Percentiles rank a stretch among this genome's conserved stretches.
phyloP scores from a whole-genome alignment of 2,888 invertebrate species.

The Lochmaea capreae region DNA sequence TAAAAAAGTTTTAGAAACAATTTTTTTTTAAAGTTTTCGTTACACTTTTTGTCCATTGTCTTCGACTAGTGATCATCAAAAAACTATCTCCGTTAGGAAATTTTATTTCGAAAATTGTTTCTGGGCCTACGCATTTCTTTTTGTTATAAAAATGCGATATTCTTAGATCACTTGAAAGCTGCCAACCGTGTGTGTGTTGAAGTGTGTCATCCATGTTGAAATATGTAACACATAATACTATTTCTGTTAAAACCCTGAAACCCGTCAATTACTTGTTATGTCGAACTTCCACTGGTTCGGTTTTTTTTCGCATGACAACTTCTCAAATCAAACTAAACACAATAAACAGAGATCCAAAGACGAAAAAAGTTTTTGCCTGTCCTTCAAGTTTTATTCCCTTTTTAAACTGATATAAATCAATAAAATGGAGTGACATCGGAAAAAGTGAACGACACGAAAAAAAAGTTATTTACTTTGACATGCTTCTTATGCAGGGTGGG shows the following conservation, averaged over 20 bases:
- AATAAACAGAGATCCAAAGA: slow-evolving; percentile 15
- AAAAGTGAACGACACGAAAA: slow-evolving; percentile 10
- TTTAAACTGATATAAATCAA: slow-evolving; percentile 26
- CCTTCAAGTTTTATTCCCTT: slow-evolving; percentile 18
- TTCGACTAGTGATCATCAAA: too few relatives aligned
- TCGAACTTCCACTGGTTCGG: not conserved
- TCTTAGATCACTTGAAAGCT: too few relatives aligned
- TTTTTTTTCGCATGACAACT: not conserved
- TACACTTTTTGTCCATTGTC: too few relatives aligned
- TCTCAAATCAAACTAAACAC: slow-evolving; percentile 20
- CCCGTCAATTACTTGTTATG: not conserved
- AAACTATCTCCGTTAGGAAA: too few relatives aligned
- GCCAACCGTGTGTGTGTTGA: too few relatives aligned
- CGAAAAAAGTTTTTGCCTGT: slow-evolving; percentile 7
- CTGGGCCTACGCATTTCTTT: too few relatives aligned
- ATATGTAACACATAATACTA: not conserved
- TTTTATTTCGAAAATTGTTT: too few relatives aligned
- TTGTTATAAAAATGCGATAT: too few relatives aligned
- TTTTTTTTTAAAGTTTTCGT: too few relatives aligned
- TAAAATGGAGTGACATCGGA: slow-evolving; percentile 16
- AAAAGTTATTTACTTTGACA: slow-evolving; percentile 5
- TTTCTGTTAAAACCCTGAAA: not conserved
- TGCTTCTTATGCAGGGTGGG: not conserved
- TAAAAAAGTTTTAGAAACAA: too few relatives aligned
- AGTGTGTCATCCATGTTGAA: not conserved